Evolutionary conservation across 2,888 invertebrate genomes (phyloP).

Genomic region (Hymenopus coronatus): DNA sequence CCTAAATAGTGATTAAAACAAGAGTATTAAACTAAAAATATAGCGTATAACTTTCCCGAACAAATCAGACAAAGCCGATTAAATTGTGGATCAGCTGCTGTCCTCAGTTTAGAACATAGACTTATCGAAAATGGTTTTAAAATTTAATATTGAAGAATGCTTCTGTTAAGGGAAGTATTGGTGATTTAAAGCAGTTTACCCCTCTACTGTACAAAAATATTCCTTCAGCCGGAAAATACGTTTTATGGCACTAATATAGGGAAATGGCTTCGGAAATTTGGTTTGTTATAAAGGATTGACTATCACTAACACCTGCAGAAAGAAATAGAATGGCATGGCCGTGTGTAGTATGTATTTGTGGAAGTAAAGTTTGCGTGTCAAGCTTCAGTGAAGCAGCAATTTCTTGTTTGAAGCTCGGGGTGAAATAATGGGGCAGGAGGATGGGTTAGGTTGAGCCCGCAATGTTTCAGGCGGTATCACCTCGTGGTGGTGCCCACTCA

Average conservation of each 20-base stretch:
- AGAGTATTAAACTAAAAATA: too few species aligned
- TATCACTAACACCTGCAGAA: not conserved
- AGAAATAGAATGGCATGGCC: not conserved
- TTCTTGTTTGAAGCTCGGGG: not conserved
- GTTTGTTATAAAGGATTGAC: not conserved
- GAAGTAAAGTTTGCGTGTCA: conserved; percentile 21
- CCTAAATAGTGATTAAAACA: too few species aligned
- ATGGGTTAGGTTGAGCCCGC: not conserved
- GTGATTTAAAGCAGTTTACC: too few species aligned
- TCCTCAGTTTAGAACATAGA: too few species aligned
- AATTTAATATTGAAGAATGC: too few species aligned
- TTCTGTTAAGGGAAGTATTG: too few species aligned
- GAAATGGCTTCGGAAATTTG: not conserved
- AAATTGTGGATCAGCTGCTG: too few species aligned
- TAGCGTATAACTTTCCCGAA: too few species aligned
- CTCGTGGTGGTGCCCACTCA: not conserved
- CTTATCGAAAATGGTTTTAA: too few species aligned
- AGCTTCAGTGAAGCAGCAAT: conserved; percentile 9
- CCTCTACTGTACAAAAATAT: not conserved
- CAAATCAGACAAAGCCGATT: too few species aligned
- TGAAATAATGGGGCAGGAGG: not conserved
- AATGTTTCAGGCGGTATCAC: conserved; percentile 17
- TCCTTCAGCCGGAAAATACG: not conserved
- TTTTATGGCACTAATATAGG: not conserved
- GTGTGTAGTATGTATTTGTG: not conserved